These are phyloP conservation scores for Umimayanthus kanabou DNA, from an alignment of 92 coral and sea anemone species.

Conservation along the genomic window DNA sequence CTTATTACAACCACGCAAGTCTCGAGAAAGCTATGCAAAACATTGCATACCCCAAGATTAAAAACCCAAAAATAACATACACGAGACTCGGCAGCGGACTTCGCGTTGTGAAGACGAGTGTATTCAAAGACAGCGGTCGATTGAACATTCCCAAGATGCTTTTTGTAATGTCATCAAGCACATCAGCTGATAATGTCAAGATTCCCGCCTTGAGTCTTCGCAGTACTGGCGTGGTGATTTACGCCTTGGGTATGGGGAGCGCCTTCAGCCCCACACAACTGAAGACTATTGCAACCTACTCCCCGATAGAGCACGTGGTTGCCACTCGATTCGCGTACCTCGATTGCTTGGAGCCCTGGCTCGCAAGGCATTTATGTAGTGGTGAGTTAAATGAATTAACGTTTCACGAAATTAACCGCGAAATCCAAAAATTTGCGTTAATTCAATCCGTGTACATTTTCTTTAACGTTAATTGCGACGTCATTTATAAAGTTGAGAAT, in stretches of 20 bases:
- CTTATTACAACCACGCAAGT: conserved; percentile 27
- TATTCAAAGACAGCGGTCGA: conserved; percentile 33
- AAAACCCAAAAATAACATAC: not conserved
- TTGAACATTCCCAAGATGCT: conserved; percentile 43
- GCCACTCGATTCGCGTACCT: conserved; percentile 37
- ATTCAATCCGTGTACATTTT: too few relatives aligned
- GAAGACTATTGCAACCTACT: conserved; percentile 21
- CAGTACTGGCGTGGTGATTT: conserved; percentile 33
- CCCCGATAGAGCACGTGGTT: conserved; percentile 20
- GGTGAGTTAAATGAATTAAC: not conserved
- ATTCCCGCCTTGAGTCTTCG: conserved; percentile 14
- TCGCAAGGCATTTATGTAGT: conserved; percentile 33
- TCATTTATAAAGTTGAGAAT: too few relatives aligned
- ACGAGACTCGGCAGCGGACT: conserved; percentile 21
- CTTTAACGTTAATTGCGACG: too few relatives aligned
- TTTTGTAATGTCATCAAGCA: conserved; percentile 40
- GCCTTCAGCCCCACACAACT: conserved; percentile 22
- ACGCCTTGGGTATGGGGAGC: conserved; percentile 31
- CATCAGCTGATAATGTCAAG: conserved; percentile 32
- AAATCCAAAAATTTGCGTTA: too few relatives aligned
- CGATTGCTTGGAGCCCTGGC: conserved; percentile 42
- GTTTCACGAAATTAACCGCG: too few relatives aligned
- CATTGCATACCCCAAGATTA: not conserved
- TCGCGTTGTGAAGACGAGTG: not conserved
- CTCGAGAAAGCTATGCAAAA: conserved; percentile 28